These are phyloP conservation scores for Rhynchotus rufescens DNA, from an alignment of 2,797 vertebrate genomes.

Conservation along the genomic window DNA sequence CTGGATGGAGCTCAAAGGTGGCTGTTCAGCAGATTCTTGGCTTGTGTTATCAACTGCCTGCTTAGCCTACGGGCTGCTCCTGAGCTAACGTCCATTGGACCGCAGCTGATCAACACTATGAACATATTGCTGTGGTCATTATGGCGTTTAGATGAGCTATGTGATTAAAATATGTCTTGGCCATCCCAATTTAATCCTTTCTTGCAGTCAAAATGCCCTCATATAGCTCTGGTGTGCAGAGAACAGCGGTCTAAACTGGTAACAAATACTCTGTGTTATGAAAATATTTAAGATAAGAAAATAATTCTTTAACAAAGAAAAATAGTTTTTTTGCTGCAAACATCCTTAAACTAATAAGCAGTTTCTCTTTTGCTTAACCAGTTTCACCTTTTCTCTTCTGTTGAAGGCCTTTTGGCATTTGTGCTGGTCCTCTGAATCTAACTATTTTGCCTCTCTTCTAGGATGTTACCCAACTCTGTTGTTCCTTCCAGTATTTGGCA, in stretches of 20 bases:
- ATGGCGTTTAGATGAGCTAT: background rate
- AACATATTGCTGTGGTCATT: background rate
- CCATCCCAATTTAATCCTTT: background rate
- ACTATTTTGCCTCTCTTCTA: conserved; percentile 64
- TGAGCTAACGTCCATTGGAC: fast-evolving
- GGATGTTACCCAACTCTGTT: conserved; percentile 75
- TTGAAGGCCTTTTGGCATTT: conserved; percentile 41
- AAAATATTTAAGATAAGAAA: background rate
- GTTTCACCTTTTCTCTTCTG: conserved; percentile 30
- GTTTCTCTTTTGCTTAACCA: background rate
- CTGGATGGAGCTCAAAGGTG: background rate
- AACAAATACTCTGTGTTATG: background rate
- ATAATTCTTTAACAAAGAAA: background rate
- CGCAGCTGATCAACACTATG: background rate
- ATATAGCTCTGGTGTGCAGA: background rate
- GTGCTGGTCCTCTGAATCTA: conserved; percentile 49
- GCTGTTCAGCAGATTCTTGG: background rate
- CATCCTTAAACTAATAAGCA: background rate
- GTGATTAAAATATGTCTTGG: background rate
- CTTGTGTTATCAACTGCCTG: background rate
- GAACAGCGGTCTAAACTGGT: background rate
- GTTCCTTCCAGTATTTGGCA: conserved; percentile 76
- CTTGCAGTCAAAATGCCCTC: background rate
- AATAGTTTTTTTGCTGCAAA: background rate
- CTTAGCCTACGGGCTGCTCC: background rate